Conservation (phyloP, 2,113 vertebrate species). For the Colius striatus region DNA sequence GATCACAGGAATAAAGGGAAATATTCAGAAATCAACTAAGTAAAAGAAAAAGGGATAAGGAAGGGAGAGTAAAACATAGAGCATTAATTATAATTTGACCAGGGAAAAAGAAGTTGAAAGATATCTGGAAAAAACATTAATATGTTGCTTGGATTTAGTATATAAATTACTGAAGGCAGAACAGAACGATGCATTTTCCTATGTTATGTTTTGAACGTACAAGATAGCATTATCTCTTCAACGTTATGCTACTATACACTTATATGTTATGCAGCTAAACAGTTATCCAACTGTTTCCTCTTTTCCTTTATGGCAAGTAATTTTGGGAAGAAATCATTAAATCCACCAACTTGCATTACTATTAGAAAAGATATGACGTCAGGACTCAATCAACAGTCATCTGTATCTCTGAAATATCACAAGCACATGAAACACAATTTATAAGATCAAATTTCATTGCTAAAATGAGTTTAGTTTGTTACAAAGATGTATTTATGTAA, state of each 20-base stretch:
- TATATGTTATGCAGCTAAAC: neutral
- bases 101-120: conserved; percentile 61
- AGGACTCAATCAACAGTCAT: neutral
- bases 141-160: conserved; percentile 17
- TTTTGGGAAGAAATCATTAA: neutral
- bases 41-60: conserved; percentile 70
- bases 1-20: conserved; percentile 83
- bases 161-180: neutral
- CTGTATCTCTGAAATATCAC: neutral
- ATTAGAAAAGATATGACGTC: neutral
- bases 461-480: neutral
- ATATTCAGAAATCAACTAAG: conserved; percentile 81
- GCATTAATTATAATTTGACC: conserved; percentile 63
- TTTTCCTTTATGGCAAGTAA: neutral
- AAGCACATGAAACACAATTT: neutral
- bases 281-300: neutral
- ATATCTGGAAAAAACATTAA: conserved; percentile 44
- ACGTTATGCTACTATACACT: neutral
- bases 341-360: neutral
- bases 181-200: neutral
- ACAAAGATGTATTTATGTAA: neutral
- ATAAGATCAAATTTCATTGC: neutral
- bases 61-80: conserved; percentile 72
- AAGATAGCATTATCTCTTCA: neutral
- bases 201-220: neutral